Evolutionary conservation across 1,140 invertebrate genomes (phyloP).

Genomic region (Conus betulinus): DNA sequence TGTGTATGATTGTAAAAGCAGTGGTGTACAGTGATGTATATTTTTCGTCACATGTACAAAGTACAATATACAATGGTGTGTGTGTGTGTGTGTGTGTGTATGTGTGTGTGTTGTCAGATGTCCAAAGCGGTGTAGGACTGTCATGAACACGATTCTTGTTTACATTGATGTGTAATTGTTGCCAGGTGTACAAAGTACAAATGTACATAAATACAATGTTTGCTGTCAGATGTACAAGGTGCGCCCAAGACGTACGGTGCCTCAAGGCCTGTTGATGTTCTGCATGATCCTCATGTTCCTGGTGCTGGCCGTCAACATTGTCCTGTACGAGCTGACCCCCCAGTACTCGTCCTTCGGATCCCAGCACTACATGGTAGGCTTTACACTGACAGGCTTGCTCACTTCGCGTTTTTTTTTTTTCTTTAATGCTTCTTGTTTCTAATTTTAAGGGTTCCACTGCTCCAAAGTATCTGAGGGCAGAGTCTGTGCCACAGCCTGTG

Average conservation of each 20-base stretch:
- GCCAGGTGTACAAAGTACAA: neutral
- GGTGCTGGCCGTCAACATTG: slow-evolving; percentile 75
- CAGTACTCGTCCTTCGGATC: slow-evolving; percentile 77
- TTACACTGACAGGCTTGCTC: neutral
- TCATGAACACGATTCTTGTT: too few relatives aligned
- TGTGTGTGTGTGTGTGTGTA: too few relatives aligned
- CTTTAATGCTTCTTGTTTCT: too few relatives aligned
- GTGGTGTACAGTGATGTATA: too few relatives aligned
- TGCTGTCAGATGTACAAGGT: slow-evolving; percentile 75
- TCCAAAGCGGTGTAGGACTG: too few relatives aligned
- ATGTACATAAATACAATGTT: neutral
- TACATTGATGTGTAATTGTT: neutral
- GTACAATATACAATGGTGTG: too few relatives aligned
- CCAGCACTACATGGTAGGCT: slow-evolving; percentile 68
- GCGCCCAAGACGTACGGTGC: slow-evolving; percentile 69
- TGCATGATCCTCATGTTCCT: slow-evolving; percentile 76
- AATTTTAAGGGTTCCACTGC: too few relatives aligned
- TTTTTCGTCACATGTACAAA: too few relatives aligned
- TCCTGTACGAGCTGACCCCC: slow-evolving; percentile 76
- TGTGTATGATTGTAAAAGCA: too few relatives aligned
- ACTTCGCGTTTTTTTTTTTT: neutral
- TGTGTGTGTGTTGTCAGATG: too few relatives aligned
- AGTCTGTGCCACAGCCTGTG: too few relatives aligned
- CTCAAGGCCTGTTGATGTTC: slow-evolving; percentile 76
- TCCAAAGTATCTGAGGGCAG: too few relatives aligned